Percentiles rank a stretch among this genome's conserved stretches.
Evolutionary conservation across 92 coral and sea anemone species (phyloP).

Genomic region (Desmophyllum pertusum): DNA sequence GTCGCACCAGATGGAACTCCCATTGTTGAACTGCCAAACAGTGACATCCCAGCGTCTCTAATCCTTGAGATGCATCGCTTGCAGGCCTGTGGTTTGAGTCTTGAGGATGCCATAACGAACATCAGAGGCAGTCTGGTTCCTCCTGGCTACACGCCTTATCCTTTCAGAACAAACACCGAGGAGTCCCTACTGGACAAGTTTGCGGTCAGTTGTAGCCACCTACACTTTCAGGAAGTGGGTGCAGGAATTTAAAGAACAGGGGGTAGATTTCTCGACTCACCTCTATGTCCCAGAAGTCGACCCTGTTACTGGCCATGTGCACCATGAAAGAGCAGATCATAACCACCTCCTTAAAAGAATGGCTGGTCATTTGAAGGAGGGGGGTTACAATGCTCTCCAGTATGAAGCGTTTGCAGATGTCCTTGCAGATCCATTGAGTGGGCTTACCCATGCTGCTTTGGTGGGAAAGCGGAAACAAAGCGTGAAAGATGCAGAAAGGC

Average conservation of each 20-base stretch:
- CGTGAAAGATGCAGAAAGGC: slow-evolving; percentile 55
- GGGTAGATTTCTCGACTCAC: slow-evolving; percentile 31
- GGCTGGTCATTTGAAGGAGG: slow-evolving; percentile 33
- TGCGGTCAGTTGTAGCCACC: slow-evolving; percentile 48
- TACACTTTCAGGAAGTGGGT: slow-evolving; percentile 15
- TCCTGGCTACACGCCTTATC: slow-evolving; percentile 40
- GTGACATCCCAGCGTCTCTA: slow-evolving; percentile 21
- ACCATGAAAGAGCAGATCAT: slow-evolving; percentile 67
- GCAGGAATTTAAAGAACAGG: slow-evolving; percentile 20
- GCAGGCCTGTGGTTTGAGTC: slow-evolving; percentile 20
- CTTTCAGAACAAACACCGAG: slow-evolving; percentile 38
- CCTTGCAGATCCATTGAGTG: slow-evolving; percentile 57
- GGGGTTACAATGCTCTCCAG: slow-evolving; percentile 6
- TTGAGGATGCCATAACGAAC: slow-evolving; percentile 34
- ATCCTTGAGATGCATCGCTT: slow-evolving; percentile 29
- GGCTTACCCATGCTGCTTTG: slow-evolving; percentile 74
- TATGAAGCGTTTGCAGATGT: slow-evolving; percentile 59
- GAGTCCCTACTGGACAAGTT: slow-evolving; percentile 55
- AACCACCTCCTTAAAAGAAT: slow-evolving; percentile 55
- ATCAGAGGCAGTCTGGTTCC: neutral
- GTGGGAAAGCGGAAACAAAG: slow-evolving; percentile 61
- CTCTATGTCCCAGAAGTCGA: slow-evolving; percentile 55
- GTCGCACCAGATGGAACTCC: slow-evolving; percentile 40
- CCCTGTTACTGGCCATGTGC: slow-evolving; percentile 33
- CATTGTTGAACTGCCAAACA: slow-evolving; percentile 29